Conservation (phyloP, 1,140 invertebrate genomes). For the Neuroterus valhalla region DNA sequence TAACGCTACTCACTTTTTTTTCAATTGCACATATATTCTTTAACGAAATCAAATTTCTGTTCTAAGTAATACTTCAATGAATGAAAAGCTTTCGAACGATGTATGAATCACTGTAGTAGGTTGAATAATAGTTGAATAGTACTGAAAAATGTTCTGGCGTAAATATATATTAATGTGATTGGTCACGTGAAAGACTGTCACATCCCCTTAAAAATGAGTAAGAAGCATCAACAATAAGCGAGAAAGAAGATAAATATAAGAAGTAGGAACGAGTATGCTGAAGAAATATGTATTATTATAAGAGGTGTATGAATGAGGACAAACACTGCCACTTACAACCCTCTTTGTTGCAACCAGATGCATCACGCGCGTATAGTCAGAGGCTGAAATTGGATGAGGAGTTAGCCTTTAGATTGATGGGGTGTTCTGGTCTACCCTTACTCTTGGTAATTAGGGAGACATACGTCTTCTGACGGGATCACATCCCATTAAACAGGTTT, state of each 20-base stretch:
- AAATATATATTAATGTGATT: too few species aligned
- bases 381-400: neutral
- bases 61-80: too few species aligned
- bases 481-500: too few species aligned
- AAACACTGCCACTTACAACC: neutral
- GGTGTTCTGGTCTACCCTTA: constrained; percentile 1
- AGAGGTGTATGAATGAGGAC: constrained; percentile 14
- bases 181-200: too few species aligned
- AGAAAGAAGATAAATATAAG: neutral
- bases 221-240: too few species aligned
- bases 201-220: neutral
- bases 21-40: too few species aligned
- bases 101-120: too few species aligned
- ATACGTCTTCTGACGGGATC: constrained; percentile 12
- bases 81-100: too few species aligned
- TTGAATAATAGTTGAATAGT: too few species aligned
- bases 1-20: too few species aligned
- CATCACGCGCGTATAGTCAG: neutral
- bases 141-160: too few species aligned
- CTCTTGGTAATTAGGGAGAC: constrained; percentile 5
- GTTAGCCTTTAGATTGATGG: constrained; percentile 21
- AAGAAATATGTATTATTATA: constrained; percentile 7
- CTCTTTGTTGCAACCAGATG: constrained; percentile 4
- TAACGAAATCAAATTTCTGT: too few species aligned
- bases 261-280: neutral